A percentile compares a stretch with the other conserved stretches of the same genome.
Conservation (phyloP, 1,140 invertebrate genomes). For the Eueides isabella region DNA sequence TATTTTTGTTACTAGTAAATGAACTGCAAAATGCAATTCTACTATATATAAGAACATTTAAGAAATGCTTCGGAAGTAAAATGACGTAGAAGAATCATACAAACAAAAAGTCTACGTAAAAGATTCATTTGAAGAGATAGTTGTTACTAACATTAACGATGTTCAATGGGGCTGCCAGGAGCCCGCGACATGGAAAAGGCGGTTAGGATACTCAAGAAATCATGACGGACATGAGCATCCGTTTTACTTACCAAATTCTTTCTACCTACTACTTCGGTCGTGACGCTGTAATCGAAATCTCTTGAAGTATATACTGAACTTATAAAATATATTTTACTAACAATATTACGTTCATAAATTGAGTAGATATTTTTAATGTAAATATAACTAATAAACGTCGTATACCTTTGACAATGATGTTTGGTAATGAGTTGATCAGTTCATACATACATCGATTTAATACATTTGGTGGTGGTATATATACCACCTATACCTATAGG, state of each 20-base stretch:
- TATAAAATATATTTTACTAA: background rate
- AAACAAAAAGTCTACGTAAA: background rate
- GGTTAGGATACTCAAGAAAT: constrained; percentile 38
- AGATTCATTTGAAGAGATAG: constrained; percentile 10
- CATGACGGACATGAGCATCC: constrained; percentile 12
- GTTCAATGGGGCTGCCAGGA: constrained; percentile 20
- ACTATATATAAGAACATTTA: too few species aligned
- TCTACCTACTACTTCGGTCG: background rate
- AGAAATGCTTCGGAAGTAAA: background rate
- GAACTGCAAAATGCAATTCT: too few species aligned
- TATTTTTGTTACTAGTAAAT: too few species aligned
- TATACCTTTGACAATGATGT: too few species aligned
- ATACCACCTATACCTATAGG: too few species aligned
- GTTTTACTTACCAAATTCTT: constrained; percentile 6
- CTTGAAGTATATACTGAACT: background rate
- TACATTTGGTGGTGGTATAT: too few species aligned
- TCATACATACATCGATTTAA: too few species aligned
- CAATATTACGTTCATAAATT: background rate
- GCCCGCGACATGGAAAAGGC: constrained; percentile 62
- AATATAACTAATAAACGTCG: too few species aligned
- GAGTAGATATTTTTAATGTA: too few species aligned
- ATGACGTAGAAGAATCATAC: background rate
- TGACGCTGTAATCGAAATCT: background rate
- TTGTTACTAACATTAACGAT: constrained; percentile 23
- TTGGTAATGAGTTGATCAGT: too few species aligned